Evolutionary conservation across 2,113 vertebrate species (phyloP).

Genomic region (Strix aluco): DNA sequence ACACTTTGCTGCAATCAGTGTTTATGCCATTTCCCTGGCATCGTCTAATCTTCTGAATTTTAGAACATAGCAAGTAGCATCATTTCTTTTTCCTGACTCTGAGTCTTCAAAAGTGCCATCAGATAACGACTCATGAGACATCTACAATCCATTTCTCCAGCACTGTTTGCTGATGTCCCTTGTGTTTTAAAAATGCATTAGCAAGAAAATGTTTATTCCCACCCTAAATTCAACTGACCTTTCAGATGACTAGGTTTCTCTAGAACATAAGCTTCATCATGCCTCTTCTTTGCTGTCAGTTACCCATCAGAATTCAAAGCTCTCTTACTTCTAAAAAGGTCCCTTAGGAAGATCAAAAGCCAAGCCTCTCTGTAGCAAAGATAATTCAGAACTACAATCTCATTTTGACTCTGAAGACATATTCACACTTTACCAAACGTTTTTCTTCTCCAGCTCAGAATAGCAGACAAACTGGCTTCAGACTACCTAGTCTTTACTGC

Average conservation of each 20-base stretch:
- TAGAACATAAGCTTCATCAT: background rate
- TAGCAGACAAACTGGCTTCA: background rate
- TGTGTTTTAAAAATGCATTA: slow-evolving; percentile 11
- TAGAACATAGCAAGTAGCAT: background rate
- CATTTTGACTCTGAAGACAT: background rate
- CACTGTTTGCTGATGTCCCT: background rate
- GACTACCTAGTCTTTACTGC: background rate
- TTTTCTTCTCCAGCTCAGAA: background rate
- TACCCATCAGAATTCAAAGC: slow-evolving; percentile 29
- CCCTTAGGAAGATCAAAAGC: slow-evolving; percentile 34
- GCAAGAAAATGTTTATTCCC: slow-evolving; percentile 1
- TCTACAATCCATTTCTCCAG: background rate
- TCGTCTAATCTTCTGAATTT: background rate
- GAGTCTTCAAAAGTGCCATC: background rate
- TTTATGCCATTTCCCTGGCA: background rate
- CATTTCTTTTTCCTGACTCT: background rate
- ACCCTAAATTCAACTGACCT: background rate
- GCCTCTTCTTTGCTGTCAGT: background rate
- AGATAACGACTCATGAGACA: background rate
- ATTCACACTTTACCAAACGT: background rate
- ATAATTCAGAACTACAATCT: slow-evolving; percentile 2
- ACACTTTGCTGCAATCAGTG: background rate
- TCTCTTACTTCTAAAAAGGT: background rate
- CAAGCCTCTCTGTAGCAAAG: background rate
- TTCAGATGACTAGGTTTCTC: background rate